These are phyloP conservation scores for Dermatophagoides farinae DNA, from an alignment of 1,140 invertebrate genomes.

Conservation along the genomic window DNA sequence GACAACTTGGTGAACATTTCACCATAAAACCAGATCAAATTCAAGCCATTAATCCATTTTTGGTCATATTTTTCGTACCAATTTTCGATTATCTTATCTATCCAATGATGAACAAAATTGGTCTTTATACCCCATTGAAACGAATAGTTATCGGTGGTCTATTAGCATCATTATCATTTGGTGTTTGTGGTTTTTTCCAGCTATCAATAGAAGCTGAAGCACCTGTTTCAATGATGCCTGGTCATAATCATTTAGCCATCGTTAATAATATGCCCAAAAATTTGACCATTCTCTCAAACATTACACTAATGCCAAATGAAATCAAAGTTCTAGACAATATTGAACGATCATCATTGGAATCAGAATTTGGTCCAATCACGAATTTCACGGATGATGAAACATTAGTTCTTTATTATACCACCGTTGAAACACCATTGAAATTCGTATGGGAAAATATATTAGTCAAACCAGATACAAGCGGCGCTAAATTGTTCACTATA, in stretches of 20 bases:
- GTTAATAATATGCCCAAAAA: background rate
- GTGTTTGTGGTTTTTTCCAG: conserved; percentile 67
- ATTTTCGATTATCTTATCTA: conserved; percentile 57
- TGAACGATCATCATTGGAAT: background rate
- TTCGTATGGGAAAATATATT: background rate
- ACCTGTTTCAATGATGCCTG: background rate
- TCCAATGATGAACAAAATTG: conserved; percentile 29
- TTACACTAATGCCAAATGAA: background rate
- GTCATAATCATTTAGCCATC: background rate
- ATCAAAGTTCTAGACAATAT: background rate
- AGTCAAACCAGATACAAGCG: conserved; percentile 1
- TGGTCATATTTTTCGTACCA: conserved; percentile 67
- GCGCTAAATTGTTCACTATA: background rate
- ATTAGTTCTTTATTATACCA: background rate
- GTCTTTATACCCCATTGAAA: conserved; percentile 40
- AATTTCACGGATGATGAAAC: background rate
- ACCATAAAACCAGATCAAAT: conserved; percentile 70
- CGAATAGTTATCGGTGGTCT: conserved; percentile 59
- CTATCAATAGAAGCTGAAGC: conserved; percentile 39
- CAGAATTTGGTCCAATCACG: background rate
- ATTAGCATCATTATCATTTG: conserved; percentile 57
- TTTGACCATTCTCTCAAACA: background rate
- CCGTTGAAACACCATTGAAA: no score
- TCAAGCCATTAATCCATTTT: conserved; percentile 59
- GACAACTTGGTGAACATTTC: conserved; percentile 36